phyloP scores from a whole-genome alignment of 2,888 invertebrate genomes.

The Phengaris alcon region DNA sequence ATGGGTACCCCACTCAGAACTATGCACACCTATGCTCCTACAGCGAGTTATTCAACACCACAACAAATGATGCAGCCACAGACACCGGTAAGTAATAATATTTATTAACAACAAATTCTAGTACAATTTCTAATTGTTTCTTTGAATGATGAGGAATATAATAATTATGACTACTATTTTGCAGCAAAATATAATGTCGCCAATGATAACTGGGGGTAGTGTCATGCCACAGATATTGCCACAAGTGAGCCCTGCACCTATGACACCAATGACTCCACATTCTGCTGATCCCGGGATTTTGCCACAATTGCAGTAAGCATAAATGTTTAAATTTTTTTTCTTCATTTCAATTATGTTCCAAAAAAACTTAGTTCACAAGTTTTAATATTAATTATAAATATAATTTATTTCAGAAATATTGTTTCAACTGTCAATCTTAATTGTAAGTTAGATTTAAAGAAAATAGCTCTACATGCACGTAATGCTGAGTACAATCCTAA shows the following conservation, averaged over 20 bases:
- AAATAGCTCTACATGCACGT: constrained; percentile 97
- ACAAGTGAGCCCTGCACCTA: constrained; percentile 86
- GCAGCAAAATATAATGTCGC: constrained; percentile 92
- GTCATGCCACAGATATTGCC: constrained; percentile 81
- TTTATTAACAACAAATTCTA: neutral
- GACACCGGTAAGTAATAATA: constrained; percentile 85
- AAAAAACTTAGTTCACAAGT: no score
- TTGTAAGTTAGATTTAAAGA: constrained; percentile 96
- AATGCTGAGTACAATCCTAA: constrained; percentile 99
- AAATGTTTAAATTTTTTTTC: neutral
- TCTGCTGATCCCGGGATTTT: constrained; percentile 96
- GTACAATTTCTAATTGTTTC: neutral
- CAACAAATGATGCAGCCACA: constrained; percentile 94
- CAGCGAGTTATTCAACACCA: constrained; percentile 87
- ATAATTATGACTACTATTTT: constrained; percentile 42
- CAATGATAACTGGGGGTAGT: constrained; percentile 83
- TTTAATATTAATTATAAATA: neutral
- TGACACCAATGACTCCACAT: constrained; percentile 94
- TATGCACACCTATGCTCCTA: constrained; percentile 87
- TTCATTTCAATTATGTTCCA: neutral
- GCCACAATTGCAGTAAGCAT: constrained; percentile 92
- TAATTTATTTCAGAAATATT: constrained; percentile 87
- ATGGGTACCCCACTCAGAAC: constrained; percentile 85
- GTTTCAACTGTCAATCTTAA: constrained; percentile 98
- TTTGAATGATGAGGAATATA: neutral